These are phyloP conservation scores for Hydropsyche betteni DNA, from an alignment of 2,888 invertebrate genomes.

Conservation along the genomic window DNA sequence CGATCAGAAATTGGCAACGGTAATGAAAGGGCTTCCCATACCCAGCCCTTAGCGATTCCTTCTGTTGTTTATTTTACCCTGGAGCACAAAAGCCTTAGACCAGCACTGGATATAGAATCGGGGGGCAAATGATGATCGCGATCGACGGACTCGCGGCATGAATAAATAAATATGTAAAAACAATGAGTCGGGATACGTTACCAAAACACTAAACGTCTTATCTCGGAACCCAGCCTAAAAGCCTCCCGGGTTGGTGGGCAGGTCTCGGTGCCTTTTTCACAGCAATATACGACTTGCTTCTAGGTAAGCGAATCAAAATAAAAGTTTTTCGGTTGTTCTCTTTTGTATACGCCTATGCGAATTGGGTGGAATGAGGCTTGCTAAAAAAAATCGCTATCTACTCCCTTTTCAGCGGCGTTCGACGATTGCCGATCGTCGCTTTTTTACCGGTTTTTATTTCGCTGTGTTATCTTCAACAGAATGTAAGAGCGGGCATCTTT, in stretches of 20 bases:
- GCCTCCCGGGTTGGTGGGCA: constrained; percentile 5
- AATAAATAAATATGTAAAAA: constrained; percentile 33
- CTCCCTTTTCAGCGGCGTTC: background rate
- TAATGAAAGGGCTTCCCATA: constrained; percentile 29
- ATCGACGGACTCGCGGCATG: constrained; percentile 26
- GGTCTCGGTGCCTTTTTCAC: constrained; percentile 1
- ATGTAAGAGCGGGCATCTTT: no score
- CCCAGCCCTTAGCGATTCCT: background rate
- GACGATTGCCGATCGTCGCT: no score
- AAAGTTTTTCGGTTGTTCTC: background rate
- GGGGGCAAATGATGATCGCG: constrained; percentile 17
- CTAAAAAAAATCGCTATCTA: no score
- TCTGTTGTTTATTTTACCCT: constrained; percentile 29
- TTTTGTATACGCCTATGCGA: no score
- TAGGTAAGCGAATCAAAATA: constrained; percentile 4
- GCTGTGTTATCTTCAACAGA: no score
- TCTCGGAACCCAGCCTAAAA: constrained; percentile 16
- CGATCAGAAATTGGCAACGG: constrained; percentile 29
- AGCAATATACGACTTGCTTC: background rate
- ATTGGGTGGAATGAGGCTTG: no score
- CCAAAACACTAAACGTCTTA: constrained; percentile 31
- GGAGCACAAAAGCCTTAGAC: background rate
- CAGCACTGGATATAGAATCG: background rate
- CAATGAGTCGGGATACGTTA: constrained; percentile 29
- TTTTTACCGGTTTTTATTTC: no score